A percentile compares a stretch with the other conserved stretches of the same genome.
These are phyloP conservation scores for Tetrax tetrax DNA, from an alignment of 2,113 vertebrate genomes.

Conservation along the genomic window DNA sequence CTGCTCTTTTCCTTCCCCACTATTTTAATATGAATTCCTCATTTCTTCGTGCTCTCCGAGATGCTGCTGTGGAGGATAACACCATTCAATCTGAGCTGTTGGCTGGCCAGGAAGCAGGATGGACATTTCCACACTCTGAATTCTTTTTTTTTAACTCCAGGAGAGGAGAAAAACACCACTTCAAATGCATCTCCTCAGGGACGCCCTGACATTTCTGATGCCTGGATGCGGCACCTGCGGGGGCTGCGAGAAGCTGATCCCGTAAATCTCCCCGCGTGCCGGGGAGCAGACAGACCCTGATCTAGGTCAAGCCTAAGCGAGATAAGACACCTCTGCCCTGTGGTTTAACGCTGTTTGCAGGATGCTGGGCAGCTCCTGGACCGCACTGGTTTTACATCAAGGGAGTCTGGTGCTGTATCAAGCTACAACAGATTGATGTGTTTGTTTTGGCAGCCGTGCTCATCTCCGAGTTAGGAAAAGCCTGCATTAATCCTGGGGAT, in stretches of 20 bases:
- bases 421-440: not conserved
- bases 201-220: not conserved
- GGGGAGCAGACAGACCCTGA: not conserved
- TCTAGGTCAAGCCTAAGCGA: not conserved
- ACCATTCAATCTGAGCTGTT: not conserved
- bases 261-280: not conserved
- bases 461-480: not conserved
- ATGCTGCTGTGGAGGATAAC: not conserved
- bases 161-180: not conserved
- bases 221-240: not conserved
- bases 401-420: not conserved
- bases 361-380: not conserved
- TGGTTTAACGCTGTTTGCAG: not conserved
- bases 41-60: not conserved
- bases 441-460: constrained; percentile 12
- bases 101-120: not conserved
- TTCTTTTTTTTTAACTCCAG: not conserved
- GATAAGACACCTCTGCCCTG: not conserved
- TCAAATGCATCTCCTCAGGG: not conserved
- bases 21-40: not conserved
- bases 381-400: not conserved
- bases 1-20: not conserved
- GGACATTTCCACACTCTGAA: not conserved
- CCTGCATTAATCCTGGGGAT: not conserved
- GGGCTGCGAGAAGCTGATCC: not conserved